Percentiles rank a stretch among this genome's conserved stretches.
Evolutionary conservation across 2,113 vertebrate genomes (phyloP).

Genomic region (Sphaerodactylus townsendi): DNA sequence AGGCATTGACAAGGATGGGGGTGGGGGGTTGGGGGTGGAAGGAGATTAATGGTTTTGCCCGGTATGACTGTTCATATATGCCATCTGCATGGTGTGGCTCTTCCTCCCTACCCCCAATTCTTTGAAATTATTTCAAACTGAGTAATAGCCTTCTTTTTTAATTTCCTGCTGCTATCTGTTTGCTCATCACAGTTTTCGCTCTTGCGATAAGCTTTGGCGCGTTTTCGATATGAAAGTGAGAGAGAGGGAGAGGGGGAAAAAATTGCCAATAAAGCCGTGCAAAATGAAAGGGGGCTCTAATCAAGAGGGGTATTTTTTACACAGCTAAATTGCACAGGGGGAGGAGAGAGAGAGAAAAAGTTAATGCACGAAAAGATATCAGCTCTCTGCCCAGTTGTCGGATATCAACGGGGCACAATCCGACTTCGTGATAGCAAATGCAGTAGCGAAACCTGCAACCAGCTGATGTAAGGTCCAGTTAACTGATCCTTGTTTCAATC

Average conservation of each 20-base stretch:
- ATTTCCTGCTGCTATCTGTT: slow-evolving; percentile 57
- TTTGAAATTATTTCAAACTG: slow-evolving; percentile 11
- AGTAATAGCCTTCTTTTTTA: slow-evolving; percentile 44
- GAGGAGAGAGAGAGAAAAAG: neutral
- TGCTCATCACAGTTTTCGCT: slow-evolving; percentile 35
- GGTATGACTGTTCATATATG: neutral
- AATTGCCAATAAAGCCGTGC: slow-evolving; percentile 62
- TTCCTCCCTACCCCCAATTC: neutral
- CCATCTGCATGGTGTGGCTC: neutral
- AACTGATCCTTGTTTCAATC: neutral
- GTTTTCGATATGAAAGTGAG: slow-evolving; percentile 56
- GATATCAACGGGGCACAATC: neutral
- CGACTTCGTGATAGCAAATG: neutral
- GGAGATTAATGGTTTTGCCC: neutral
- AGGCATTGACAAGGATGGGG: too few species aligned
- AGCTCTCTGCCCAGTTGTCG: neutral
- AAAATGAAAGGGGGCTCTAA: slow-evolving; percentile 61
- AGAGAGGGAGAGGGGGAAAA: slow-evolving; percentile 40
- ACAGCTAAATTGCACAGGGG: slow-evolving; percentile 12
- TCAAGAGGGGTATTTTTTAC: slow-evolving; percentile 29
- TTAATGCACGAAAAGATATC: neutral
- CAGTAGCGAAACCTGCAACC: neutral
- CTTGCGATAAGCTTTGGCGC: slow-evolving; percentile 60
- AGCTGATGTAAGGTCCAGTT: neutral
- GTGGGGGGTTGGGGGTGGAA: too few species aligned